These are phyloP conservation scores for Drosophila sechellia DNA, from an alignment of 1,140 invertebrate species.

Conservation along the genomic window DNA sequence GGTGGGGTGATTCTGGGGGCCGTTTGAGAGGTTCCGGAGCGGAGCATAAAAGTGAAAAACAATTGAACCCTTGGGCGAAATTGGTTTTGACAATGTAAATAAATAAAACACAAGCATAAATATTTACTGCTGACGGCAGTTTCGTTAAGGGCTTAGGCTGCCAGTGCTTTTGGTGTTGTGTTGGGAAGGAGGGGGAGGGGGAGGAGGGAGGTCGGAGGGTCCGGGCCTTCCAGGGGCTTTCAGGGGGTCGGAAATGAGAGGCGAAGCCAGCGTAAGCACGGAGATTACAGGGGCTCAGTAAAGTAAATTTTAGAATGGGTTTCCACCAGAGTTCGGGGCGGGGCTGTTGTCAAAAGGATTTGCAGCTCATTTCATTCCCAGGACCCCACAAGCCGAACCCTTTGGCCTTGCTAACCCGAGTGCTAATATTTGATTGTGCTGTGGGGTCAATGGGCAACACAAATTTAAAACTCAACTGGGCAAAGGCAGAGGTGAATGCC, in stretches of 20 bases:
- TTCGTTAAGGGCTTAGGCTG: conserved; percentile 51
- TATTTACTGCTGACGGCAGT: conserved; percentile 77
- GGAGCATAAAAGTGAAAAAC: conserved; percentile 78
- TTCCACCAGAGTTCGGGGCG: conserved; percentile 19
- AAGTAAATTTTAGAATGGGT: conserved; percentile 53
- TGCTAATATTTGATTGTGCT: conserved; percentile 81
- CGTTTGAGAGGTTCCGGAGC: not conserved
- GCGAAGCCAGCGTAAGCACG: conserved; percentile 54
- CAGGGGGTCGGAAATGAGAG: conserved; percentile 5
- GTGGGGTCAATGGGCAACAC: conserved; percentile 60
- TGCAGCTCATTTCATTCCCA: conserved; percentile 79
- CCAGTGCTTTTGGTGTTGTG: not conserved
- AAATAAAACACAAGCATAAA: conserved; percentile 83
- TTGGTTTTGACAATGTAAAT: conserved; percentile 83
- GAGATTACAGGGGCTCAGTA: conserved; percentile 72
- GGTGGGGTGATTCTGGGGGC: not conserved
- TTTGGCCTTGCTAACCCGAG: conserved; percentile 51
- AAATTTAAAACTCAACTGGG: conserved; percentile 40
- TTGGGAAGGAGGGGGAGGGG: too few relatives aligned
- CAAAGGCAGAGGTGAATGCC: not conserved
- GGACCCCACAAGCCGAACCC: conserved; percentile 32
- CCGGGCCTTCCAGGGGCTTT: not conserved
- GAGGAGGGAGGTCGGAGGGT: not conserved
- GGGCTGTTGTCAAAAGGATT: conserved; percentile 77
- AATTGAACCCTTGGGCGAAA: conserved; percentile 83